Base-by-base conservation (phyloP, 53 echinoderm and acorn worm genomes). In the Stichopus horrens region DNA sequence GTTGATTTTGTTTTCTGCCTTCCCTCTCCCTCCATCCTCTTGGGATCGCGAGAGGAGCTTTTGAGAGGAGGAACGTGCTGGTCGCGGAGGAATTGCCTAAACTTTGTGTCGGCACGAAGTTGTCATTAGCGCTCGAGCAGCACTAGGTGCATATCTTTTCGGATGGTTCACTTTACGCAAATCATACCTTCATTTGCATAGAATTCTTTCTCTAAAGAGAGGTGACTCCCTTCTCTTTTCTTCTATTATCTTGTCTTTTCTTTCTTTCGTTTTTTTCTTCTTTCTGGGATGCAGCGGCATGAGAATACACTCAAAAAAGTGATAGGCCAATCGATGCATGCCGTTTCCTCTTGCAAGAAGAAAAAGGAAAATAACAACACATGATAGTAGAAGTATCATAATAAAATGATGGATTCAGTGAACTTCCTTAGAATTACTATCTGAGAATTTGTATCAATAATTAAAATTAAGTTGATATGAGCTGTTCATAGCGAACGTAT, bases 41-140 rank as follows among this genome's bases (percentile, higher is more conserved):
- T 55, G 87, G 74, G 87, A 75, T 18, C 19, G 53, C 52, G 53
- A 52, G 85, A 63, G 85, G 52, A 85, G 37, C 20, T 67, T 85
- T 87, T 53, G 87, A 87, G 87, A 74, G 87, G 87, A 53, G 14
- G 74, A 87, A 75, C 87, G 87, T 87, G 87, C 74, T 75, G 75
- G 74, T 75, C n/a, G 58, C 74, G 87, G 37, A 85, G 71, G 53
- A 85, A 67, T 65, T 71, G 86, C 13, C 54, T 58, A 87, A 87
- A 87, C 55, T 74, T 75, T 87, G 87, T 87, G 87, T 87, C 87
- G 87, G 87, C 87, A 75, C 75, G 87, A 87, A 87, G 87, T 87
- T 87, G 75, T 58, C 75, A 75, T 75, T 87, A 57, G 54, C 87
- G 74, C 18, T 87, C 87, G 75, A 75, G 74, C 87, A 75, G 56